Evolutionary conservation across 2,113 vertebrate genomes (phyloP), one percentile per base, ranked within the genome.

Genomic region (Cinclus mexicanus): DNA sequence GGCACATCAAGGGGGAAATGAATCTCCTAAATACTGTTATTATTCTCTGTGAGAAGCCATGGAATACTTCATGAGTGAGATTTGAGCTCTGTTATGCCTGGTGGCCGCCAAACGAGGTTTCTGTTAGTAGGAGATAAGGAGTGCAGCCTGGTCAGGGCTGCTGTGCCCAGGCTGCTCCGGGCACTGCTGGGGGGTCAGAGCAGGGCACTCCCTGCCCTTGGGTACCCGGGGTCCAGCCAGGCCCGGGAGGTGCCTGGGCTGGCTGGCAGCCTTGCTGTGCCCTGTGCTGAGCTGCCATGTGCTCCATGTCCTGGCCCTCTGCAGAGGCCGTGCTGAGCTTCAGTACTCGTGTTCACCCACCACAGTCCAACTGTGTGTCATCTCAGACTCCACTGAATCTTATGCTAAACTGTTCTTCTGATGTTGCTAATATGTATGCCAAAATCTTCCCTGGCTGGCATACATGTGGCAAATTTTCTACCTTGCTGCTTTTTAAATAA

Each of bases 161-260:
- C 35, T 5, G 29, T 80, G 71, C 63, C 23, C 2, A 1, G 35
- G n/a, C 67, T 21, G 60, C 37, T 22, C 50, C 25, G 12, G 2
- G 21, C 4, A 5, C 11, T 25, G 61, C 61, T 13, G 33, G 8
- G 17, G 24, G 4, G 61, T 61, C 37, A 21, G 83, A 37, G 53
- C 39, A 2, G 41, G 44, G 55, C 0, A 0, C 37, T 57, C 35
- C 69, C 61, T 57, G 4, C 7, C 31, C 53, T 9, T 0, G 1
- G 42, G 11, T 4, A 0, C 7, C 37, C 57, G 0, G 1, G 42
- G 11, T 4, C 0, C 76, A 42, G 83, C 31, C 29, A 0, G 16
- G 12, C 5, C 3, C 3, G 20, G 8, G 28, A 33, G 37, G 18
- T 28, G n/a, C 10, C 59, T 42, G 0, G 7, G 20, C 13, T 19